Percentiles rank a stretch among this genome's conserved stretches.
Conservation (phyloP, 2,113 vertebrate species). For the Micronycteris hirsuta region DNA sequence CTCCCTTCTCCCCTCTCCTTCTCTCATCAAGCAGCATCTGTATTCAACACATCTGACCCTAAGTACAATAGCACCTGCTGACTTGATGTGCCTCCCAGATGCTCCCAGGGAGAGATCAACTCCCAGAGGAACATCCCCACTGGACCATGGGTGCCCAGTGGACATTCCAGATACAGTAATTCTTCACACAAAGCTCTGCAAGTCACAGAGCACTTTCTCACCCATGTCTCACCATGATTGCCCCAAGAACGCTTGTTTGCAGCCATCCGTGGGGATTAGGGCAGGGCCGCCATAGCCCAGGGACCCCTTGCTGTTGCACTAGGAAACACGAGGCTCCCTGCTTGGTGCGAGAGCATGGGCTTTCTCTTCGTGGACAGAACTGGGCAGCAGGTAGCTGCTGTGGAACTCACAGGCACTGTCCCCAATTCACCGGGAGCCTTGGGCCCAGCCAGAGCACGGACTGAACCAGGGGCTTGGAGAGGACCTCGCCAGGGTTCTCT, state of each 20-base stretch:
- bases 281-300: neutral
- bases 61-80: neutral
- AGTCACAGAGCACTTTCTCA: neutral
- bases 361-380: neutral
- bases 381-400: fast-evolving
- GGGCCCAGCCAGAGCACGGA: neutral
- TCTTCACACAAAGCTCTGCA: neutral
- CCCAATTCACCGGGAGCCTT: neutral
- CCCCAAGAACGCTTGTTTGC: neutral
- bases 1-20: neutral
- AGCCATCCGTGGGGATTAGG: fast-evolving
- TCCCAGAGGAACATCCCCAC: neutral
- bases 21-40: neutral
- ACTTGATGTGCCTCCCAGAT: fast-evolving
- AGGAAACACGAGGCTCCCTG: neutral
- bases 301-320: no score
- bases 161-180: neutral
- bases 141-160: neutral
- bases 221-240: neutral
- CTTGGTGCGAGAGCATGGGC: neutral
- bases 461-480: neutral
- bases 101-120: neutral
- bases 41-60: neutral
- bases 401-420: neutral
- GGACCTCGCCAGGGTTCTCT: neutral